Evolutionary conservation across 1,140 invertebrate genomes (phyloP), one percentile per base, ranked within the genome.

Genomic region (Trichonephila inaurata): DNA sequence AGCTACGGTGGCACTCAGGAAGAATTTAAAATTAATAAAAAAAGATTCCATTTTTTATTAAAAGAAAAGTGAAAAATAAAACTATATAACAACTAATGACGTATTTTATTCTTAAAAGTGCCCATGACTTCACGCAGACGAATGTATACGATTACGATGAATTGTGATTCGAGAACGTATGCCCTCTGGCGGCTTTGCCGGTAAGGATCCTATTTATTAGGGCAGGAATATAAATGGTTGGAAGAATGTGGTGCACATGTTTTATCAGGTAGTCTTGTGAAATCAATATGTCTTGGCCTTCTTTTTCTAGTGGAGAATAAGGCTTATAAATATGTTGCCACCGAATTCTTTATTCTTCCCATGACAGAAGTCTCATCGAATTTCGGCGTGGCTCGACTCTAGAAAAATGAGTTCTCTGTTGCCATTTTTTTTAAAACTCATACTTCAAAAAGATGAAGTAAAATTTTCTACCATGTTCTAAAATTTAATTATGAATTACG

Each of bases 251-350:
- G 82, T 83, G 82, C 40, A 58, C 82, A 83, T 83, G 40, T 83
- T 83, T 83, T 83, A 83, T 83, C 82, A 83, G 82, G 82, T 83
- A 83, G 82, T 83, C 82, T 83, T 83, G 82, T 12, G 82, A 83
- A 83, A 83, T 83, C 82, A 83, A 83, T 83, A 83, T 12, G 82
- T 83, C 82, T 83, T 83, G 44, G n/a, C 72, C 21, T 83, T 14
- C 82, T 83, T 83, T 83, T 83, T 83, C 51, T n/a, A 83, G 12
- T 58, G 82, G 33, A 82, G 44, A 82, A 51, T 82, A 44, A 33
- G 82, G 82, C 82, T 83, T 83, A 83, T 83, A 83, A 83, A 83
- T 83, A 83, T 83, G 82, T 83, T 51, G 40, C 51, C 51, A 21
- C 21, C n/a, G 82, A 60, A 60, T 83, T 60, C 82, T 83, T 83